Evolutionary conservation across 2,113 vertebrate genomes (phyloP).

Genomic region (Sturnus vulgaris): DNA sequence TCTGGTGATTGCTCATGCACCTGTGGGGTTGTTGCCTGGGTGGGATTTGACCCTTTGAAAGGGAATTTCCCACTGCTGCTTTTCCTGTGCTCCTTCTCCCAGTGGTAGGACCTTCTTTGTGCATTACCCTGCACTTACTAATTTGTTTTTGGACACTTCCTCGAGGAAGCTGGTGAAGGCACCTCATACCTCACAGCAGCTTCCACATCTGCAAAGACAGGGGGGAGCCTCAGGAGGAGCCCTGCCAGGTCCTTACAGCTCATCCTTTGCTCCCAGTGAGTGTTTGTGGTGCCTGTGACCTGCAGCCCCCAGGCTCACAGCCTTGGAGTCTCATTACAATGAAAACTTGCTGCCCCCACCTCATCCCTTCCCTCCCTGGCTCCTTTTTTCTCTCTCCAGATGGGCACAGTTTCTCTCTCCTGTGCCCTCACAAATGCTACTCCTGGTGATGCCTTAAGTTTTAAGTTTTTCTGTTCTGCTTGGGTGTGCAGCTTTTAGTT

Average conservation of each 20-base stretch:
- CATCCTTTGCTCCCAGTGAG: background rate
- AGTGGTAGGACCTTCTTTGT: background rate
- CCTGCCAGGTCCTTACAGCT: background rate
- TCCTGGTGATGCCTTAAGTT: background rate
- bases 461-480: too few species aligned
- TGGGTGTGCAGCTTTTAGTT: too few species aligned
- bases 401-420: rapidly evolving
- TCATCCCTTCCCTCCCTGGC: background rate
- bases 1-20: background rate
- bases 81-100: background rate
- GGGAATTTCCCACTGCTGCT: background rate
- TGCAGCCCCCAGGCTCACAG: background rate
- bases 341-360: background rate
- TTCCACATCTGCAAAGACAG: background rate
- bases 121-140: background rate
- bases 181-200: background rate
- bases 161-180: background rate
- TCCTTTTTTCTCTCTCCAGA: background rate
- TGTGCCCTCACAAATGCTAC: background rate
- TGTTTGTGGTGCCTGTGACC: background rate
- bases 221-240: rapidly evolving
- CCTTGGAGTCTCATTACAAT: background rate
- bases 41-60: background rate
- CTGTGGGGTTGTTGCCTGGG: background rate
- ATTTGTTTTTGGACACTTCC: background rate